Conservation (phyloP, 2,888 invertebrate genomes). For the Thecocarcelia acutangulata region DNA sequence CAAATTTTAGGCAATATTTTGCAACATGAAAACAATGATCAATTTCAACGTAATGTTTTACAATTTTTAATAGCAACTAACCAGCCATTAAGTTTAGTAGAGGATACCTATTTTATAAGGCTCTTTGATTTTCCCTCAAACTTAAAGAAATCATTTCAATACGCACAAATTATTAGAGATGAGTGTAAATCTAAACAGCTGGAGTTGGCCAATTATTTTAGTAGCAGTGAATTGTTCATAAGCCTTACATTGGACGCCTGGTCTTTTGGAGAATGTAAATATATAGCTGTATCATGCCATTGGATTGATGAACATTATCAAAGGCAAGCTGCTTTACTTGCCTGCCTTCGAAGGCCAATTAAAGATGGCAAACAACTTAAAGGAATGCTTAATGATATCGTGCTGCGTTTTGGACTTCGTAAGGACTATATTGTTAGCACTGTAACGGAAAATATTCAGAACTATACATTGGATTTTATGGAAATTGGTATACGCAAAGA, state of each 20-base stretch:
- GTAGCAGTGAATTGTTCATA: constrained; percentile 6
- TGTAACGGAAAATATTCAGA: constrained; percentile 45
- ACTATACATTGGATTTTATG: constrained; percentile 25
- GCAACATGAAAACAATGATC: constrained; percentile 42
- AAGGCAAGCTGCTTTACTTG: constrained; percentile 39
- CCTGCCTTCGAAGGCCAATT: constrained; percentile 30
- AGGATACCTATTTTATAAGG: constrained; percentile 29
- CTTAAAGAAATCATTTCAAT: constrained; percentile 27
- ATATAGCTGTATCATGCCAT: constrained; percentile 46
- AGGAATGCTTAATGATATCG: constrained; percentile 17
- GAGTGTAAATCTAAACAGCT: constrained; percentile 55
- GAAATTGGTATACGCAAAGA: constrained; percentile 42
- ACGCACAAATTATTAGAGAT: constrained; percentile 46
- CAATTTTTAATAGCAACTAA: constrained; percentile 51
- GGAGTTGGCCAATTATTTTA: constrained; percentile 40
- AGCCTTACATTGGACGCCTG: constrained; percentile 37
- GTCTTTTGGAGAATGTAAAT: constrained; percentile 37
- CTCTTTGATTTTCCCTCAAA: constrained; percentile 41
- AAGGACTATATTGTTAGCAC: constrained; percentile 23
- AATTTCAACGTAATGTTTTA: constrained; percentile 50
- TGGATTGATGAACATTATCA: constrained; percentile 58
- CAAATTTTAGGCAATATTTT: constrained; percentile 3
- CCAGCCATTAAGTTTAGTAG: constrained; percentile 39
- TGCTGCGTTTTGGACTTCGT: constrained; percentile 25
- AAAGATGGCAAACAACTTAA: neutral